Base-by-base conservation (phyloP, 2,113 vertebrate species). In the Oxyura jamaicensis region DNA sequence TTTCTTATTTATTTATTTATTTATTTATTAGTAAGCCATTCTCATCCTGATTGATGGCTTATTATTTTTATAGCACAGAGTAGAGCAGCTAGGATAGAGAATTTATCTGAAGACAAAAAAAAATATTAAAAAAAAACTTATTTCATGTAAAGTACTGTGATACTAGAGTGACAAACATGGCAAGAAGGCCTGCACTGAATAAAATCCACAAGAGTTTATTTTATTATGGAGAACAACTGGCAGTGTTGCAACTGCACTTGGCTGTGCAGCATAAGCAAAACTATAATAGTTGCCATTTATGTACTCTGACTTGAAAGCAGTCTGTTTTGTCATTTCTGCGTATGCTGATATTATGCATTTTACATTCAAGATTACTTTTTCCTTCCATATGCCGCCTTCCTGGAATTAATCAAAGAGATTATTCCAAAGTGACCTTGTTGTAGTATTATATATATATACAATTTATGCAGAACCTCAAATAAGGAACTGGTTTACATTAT, bases 341-440 rank as follows among this genome's bases (percentile, higher is more conserved):
- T 39, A 80, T 63, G 78, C n/a, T 83, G 81, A 79, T 84, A 69
- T 9, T 52, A 13, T 90, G 39, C 42, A 10, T 69, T 96, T 93
- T 95, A 75, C 71, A 76, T 75, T 44, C n/a, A 69, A 86, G 83
- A 94, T 88, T 88, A 50, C 36, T 67, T 83, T 62, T 71, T 42
- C 10, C 33, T 11, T 77, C 20, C 36, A 33, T 31, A 8, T 59
- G 15, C 26, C 0, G 2, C 65, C 59, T 81, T 22, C 42, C 36
- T 60, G 46, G 16, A 79, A 95, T 93, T 53, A 91, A 82, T 95
- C 84, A 95, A 84, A 84, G 7, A 73, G 62, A 91, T 89, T 92
- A 82, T 50, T 91, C 74, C 87, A 87, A 85, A 92, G 75, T 91
- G 89, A 95, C 74, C 87, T 95, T 92, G 63, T 41, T 91, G 39